Base-by-base conservation (phyloP, 2,888 invertebrate species). In the Hemistola chrysoprasaria region DNA sequence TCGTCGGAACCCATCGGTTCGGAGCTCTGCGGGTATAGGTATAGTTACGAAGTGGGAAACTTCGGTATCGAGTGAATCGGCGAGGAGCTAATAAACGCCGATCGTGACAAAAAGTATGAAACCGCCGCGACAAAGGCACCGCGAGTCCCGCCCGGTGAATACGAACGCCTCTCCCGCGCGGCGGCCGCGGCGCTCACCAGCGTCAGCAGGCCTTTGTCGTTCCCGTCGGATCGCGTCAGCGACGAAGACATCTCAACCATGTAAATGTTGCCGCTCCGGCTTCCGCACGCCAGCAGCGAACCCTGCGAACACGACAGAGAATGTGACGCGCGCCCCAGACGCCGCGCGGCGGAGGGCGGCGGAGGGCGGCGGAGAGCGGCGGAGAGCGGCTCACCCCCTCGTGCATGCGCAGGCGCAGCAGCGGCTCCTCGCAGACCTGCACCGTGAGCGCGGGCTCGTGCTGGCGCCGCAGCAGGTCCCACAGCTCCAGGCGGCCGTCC, bases 401-500 rank as follows among this genome's bases (percentile, higher is more conserved):
- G 37, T 87, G 85, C 9, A 67, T 85, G 67, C 46, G 83, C 75
- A 62, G 90, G 78, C 53, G 75, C 64, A 65, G 86, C 73, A 71
- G 90, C 75, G 61, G 93, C 89, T 71, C 82, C 1, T 67, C 55
- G 60, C 82, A 81, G 32, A 86, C 65, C 42, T 78, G 85, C 71
- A 73, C 90, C 50, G 91, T 92, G 28, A 95, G 87, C 30, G 92
- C 91, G 0, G 98, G 95, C 56, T 92, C 92, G 67, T 93, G 92
- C 74, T 97, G 95, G 50, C 95, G 93, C 62, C 95, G 93, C 53
- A 97, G 85, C 56, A 98, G 87, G 83, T 98, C 98, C 96, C 97
- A 98, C 30, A 94, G 92, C 59, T 96, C 94, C 46, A 98, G 66
- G 33, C 92, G 90, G 0, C 98, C 98, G 70, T 95, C 93, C 73